These are phyloP conservation scores for Anniella stebbinsi DNA, from an alignment of 2,797 vertebrate genomes.

Conservation along the genomic window DNA sequence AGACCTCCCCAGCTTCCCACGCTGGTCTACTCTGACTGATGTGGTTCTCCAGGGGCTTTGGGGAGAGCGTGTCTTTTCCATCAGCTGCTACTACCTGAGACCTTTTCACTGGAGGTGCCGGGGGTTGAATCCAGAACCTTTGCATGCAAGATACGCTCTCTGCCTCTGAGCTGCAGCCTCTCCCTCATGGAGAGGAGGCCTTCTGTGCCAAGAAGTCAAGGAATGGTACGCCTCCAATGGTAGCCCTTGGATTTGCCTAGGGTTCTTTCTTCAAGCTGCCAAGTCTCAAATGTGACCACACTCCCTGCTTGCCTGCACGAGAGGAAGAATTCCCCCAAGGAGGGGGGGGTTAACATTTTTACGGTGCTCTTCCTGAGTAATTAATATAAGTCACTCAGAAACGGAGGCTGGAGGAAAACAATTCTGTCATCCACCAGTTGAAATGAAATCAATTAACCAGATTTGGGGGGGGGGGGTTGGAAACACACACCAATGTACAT, in stretches of 20 bases:
- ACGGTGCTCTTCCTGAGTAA: conserved; percentile 59
- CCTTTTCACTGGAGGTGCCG: too few species aligned
- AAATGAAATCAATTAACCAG: conserved; percentile 24
- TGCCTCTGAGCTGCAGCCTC: not conserved
- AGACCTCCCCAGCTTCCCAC: too few species aligned
- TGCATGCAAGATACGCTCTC: too few species aligned
- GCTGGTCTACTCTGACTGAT: too few species aligned
- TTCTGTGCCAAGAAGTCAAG: not conserved
- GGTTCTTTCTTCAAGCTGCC: conserved; percentile 35
- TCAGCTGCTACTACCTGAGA: too few species aligned
- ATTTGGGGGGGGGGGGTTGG: not conserved
- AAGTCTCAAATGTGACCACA: not conserved
- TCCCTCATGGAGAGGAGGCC: not conserved
- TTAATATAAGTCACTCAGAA: conserved; percentile 57
- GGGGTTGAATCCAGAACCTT: too few species aligned
- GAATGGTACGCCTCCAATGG: conserved; percentile 45
- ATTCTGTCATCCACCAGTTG: rapidly evolving
- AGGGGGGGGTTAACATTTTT: conserved; percentile 59
- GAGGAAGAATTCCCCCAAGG: not conserved
- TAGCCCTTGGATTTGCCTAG: conserved; percentile 42
- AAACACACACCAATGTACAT: not conserved
- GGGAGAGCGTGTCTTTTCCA: too few species aligned
- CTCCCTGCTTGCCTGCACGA: conserved; percentile 25
- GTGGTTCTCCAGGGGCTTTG: too few species aligned
- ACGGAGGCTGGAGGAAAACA: conserved; percentile 21